Base-by-base conservation (phyloP, 2,888 invertebrate genomes). In the Phortica okadai region DNA sequence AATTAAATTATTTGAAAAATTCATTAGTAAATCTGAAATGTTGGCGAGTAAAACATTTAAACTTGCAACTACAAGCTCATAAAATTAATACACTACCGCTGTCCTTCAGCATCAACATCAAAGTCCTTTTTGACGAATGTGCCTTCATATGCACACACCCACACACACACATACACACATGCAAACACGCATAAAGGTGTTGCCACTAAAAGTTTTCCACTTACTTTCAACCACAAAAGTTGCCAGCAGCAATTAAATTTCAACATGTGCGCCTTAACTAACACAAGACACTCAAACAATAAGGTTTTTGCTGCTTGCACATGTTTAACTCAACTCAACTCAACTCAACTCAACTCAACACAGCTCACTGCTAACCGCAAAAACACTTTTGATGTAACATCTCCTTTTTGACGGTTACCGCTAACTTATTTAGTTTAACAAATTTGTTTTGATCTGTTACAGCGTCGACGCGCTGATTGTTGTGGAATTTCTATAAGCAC, bases 231-330 rank as follows among this genome's bases (percentile, higher is more conserved):
- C 62, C 62, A 8, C 62, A 62, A 62, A 62, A 62, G 62, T 62
- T 62, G 62, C 62, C 62, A 25, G 25, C 62, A 62, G 62, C 62
- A 62, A 62, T 62, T 62, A 62, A 62, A 62, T 25, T 62, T 62
- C 25, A 62, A 10, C 62, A 62, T 62, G 62, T 62, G 33, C 25
- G 62, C 25, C 4, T 25, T 6, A 25, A 6, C 21, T 8, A 45
- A 11, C 50, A 11, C 50, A 50, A 50, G 50, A 11, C 50, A 33
- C 16, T 16, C 62, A 62, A 16, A n/a, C 21, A 33, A 33, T 33
- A 10, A 33, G 33, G 33, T 33, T 33, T 33, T 33, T 33, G 33
- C 33, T 33, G 33, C 33, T 5, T 33, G 33, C 33, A 33, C 33
- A 33, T 33, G 33, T 21, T 21, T 21, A 21, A 21, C 33, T 33